These are phyloP conservation scores for Nymphalis polychloros DNA, from an alignment of 2,888 invertebrate species.

Conservation along the genomic window DNA sequence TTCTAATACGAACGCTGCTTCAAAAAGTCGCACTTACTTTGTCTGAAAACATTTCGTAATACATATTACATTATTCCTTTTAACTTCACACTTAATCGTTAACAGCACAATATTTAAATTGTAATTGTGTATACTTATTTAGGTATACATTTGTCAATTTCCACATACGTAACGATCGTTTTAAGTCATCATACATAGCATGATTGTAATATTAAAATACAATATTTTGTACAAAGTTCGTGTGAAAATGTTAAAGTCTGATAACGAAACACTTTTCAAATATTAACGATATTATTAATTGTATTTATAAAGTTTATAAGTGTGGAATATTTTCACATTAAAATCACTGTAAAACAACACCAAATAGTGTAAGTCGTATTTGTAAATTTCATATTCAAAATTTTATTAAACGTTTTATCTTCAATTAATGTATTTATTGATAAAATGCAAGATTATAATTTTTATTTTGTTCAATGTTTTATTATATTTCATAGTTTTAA, in stretches of 20 bases:
- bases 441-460: neutral
- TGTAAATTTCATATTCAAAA: constrained; percentile 47
- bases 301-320: constrained; percentile 56
- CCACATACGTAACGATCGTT: constrained; percentile 63
- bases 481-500: neutral
- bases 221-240: constrained; percentile 72
- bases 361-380: constrained; percentile 68
- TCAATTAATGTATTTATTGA: constrained; percentile 8
- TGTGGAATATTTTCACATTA: constrained; percentile 56
- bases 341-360: constrained; percentile 76
- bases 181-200: constrained; percentile 33
- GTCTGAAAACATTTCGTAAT: constrained; percentile 56
- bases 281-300: constrained; percentile 49
- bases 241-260: constrained; percentile 73
- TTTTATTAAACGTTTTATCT: neutral
- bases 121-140: constrained; percentile 33
- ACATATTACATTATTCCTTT: constrained; percentile 36
- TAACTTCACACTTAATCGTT: constrained; percentile 33
- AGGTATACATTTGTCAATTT: constrained; percentile 66
- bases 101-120: constrained; percentile 37
- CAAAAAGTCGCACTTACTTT: constrained; percentile 76
- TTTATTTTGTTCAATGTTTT: neutral
- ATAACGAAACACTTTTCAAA: constrained; percentile 64
- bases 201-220: constrained; percentile 49
- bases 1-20: constrained; percentile 62